Percentiles rank a stretch among this genome's conserved stretches.
These are phyloP conservation scores for Tiliacea aurago DNA, from an alignment of 2,888 invertebrate genomes.

Conservation along the genomic window DNA sequence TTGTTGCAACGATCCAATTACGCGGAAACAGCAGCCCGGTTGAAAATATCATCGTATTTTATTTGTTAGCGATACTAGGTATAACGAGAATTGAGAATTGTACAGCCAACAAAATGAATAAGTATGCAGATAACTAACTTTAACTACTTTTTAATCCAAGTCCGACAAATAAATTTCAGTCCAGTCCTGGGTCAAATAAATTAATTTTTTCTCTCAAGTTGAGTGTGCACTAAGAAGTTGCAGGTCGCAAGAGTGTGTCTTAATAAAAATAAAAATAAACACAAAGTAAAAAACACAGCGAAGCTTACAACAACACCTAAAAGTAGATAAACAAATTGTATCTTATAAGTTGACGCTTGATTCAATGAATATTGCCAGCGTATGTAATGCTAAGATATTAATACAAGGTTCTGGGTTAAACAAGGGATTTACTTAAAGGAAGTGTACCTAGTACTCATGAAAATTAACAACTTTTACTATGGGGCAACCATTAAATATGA, in stretches of 20 bases:
- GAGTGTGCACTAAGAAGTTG: neutral
- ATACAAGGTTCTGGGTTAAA: neutral
- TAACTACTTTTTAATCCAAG: neutral
- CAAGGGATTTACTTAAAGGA: neutral
- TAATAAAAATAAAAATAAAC: neutral
- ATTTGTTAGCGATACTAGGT: constrained; percentile 41
- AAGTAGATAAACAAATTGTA: neutral
- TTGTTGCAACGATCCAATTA: constrained; percentile 66
- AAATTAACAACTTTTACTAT: neutral
- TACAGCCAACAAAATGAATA: constrained; percentile 10
- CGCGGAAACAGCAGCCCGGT: constrained; percentile 53
- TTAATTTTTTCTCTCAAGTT: neutral
- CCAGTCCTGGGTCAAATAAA: no score
- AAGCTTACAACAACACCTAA: neutral
- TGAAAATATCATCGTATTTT: constrained; percentile 39
- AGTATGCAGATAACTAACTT: neutral
- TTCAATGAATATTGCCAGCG: neutral
- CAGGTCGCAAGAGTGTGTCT: neutral
- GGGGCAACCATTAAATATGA: neutral
- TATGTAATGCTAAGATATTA: neutral
- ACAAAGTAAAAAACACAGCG: constrained; percentile 53
- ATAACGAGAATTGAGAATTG: constrained; percentile 39
- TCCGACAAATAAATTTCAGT: no score
- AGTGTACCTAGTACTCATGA: neutral
- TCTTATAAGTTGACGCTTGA: neutral